These are phyloP conservation scores for Okapia johnstoni DNA, from an alignment of 2,113 vertebrate species.

Conservation along the genomic window DNA sequence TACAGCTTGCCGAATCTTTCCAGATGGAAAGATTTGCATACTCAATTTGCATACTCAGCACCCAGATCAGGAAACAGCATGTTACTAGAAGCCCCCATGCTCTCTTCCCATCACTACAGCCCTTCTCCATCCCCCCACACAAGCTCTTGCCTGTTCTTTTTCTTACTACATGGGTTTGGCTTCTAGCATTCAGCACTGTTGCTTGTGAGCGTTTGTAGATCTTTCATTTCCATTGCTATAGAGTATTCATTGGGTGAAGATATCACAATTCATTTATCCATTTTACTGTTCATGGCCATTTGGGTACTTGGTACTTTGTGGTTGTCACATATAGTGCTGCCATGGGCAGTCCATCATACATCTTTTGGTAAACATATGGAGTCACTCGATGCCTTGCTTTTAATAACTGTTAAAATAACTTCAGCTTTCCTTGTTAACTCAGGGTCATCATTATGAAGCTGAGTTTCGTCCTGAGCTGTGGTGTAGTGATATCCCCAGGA, in stretches of 20 bases:
- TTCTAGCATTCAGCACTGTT: not conserved
- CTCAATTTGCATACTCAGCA: not conserved
- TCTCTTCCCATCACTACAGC: not conserved
- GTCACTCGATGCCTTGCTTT: not conserved
- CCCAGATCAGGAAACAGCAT: not conserved
- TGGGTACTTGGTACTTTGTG: not conserved
- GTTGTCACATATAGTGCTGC: not conserved
- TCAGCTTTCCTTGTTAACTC: not conserved
- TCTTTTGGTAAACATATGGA: not conserved
- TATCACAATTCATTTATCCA: not conserved
- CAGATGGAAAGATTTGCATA: not conserved
- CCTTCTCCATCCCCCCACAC: too few species aligned
- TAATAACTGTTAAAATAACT: not conserved
- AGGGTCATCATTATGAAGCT: not conserved
- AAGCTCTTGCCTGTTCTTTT: not conserved
- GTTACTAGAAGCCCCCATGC: not conserved
- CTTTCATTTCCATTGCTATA: not conserved
- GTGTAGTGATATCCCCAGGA: not conserved
- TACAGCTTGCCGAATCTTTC: not conserved
- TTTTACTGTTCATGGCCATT: not conserved
- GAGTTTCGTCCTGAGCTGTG: not conserved
- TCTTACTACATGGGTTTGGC: not conserved
- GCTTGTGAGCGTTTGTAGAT: not conserved
- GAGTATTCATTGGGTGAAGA: not conserved
- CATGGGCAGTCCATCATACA: not conserved